Percentiles rank a stretch among this genome's conserved stretches.
Evolutionary conservation across 2,797 vertebrate species (phyloP).

Genomic region (Parotocinclus haroldoi): DNA sequence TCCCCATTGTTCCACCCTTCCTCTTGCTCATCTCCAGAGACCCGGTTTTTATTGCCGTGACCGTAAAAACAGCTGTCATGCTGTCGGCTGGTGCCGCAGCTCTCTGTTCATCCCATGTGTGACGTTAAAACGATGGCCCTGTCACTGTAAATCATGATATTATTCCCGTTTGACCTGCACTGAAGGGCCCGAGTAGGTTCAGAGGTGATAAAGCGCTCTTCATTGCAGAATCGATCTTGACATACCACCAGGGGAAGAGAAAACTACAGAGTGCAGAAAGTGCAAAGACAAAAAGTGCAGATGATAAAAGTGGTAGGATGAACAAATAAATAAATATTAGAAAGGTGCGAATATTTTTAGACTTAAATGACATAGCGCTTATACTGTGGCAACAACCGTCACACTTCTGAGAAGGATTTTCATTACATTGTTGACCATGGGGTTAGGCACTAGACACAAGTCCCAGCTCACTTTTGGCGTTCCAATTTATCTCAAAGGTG

Average conservation of each 20-base stretch:
- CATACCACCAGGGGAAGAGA: constrained; percentile 17
- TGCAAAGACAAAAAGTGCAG: neutral
- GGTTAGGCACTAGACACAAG: too few species aligned
- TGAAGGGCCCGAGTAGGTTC: constrained; percentile 34
- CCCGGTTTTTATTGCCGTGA: constrained; percentile 52
- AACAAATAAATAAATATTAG: neutral
- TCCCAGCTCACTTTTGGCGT: too few species aligned
- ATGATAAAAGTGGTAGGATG: neutral
- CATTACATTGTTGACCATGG: too few species aligned
- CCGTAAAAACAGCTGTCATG: constrained; percentile 73
- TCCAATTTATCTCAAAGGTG: too few species aligned
- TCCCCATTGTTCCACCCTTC: constrained; percentile 50
- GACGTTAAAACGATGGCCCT: constrained; percentile 56
- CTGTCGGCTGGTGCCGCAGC: constrained; percentile 59
- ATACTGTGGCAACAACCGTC: too few species aligned
- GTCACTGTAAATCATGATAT: constrained; percentile 35
- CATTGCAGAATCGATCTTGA: constrained; percentile 12
- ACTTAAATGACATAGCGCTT: too few species aligned
- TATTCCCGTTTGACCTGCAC: constrained; percentile 33
- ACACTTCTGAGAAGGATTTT: too few species aligned
- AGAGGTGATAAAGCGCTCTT: constrained; percentile 31
- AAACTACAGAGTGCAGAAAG: neutral
- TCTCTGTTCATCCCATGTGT: constrained; percentile 54
- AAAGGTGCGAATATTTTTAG: too few species aligned
- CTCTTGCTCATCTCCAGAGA: constrained; percentile 57